Evolutionary conservation across 1,140 invertebrate genomes (phyloP).

Genomic region (Diachasma alloeum): DNA sequence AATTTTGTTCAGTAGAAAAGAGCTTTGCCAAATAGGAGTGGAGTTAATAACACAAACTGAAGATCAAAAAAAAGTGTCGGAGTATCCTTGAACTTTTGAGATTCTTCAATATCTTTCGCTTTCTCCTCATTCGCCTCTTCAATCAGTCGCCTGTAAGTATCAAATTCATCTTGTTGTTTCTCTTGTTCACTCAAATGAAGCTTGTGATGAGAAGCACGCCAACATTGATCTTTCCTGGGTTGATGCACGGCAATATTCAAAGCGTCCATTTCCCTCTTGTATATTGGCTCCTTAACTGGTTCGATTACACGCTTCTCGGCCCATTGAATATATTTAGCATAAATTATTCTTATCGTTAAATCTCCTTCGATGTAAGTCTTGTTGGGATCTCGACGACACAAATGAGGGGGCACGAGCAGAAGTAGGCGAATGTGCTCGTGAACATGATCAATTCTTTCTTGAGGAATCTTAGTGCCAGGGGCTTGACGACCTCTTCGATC

Average conservation of each 20-base stretch:
- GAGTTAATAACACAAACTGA: no score
- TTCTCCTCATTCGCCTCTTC: no score
- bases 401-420: no score
- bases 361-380: not conserved
- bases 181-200: not conserved
- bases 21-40: no score
- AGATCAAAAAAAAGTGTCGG: no score
- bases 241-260: not conserved
- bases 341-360: not conserved
- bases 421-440: no score
- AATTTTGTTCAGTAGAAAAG: no score
- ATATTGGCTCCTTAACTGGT: not conserved
- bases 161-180: not conserved
- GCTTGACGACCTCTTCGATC: not conserved
- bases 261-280: not conserved
- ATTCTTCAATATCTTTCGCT: no score
- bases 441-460: not conserved
- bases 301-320: not conserved
- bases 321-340: not conserved
- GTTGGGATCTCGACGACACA: not conserved
- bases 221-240: no score
- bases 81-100: no score
- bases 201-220: no score
- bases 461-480: not conserved
- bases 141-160: not conserved